These are phyloP conservation scores for Chlorocebus sabaeus DNA, from an alignment of 2,113 vertebrate species.

Conservation along the genomic window DNA sequence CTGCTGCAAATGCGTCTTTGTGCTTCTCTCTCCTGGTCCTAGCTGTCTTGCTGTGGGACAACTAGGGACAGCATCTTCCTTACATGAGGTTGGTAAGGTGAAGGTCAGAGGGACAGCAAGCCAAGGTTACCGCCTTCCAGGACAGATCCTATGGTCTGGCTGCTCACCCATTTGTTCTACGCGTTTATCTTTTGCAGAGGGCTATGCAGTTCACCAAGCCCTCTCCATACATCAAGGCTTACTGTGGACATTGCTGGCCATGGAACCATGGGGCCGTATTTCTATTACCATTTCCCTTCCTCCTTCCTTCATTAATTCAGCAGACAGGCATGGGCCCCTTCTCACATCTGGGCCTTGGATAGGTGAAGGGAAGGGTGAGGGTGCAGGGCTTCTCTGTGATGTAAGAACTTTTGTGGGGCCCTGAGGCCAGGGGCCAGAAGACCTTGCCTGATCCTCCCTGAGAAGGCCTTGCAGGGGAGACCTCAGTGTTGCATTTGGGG, in stretches of 20 bases:
- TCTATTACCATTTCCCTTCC: background rate
- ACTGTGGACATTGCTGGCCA: background rate
- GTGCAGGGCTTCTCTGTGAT: background rate
- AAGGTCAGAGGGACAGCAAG: background rate
- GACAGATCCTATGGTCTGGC: background rate
- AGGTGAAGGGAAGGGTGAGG: background rate
- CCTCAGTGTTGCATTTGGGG: background rate
- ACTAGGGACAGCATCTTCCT: background rate
- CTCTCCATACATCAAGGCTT: background rate
- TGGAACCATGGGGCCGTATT: background rate
- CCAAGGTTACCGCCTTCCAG: background rate
- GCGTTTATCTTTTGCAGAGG: background rate
- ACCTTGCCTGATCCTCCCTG: background rate
- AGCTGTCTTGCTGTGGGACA: background rate
- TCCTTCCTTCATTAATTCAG: background rate
- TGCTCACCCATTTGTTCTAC: background rate
- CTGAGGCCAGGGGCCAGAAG: background rate
- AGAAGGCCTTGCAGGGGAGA: background rate
- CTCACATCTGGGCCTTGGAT: too few relatives aligned
- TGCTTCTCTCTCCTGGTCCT: background rate
- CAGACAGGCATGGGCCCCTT: background rate
- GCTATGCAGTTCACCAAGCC: background rate
- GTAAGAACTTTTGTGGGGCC: rapidly evolving
- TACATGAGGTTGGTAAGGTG: background rate
- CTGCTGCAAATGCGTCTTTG: background rate